phyloP scores from a whole-genome alignment of 2,797 vertebrate species.

The Macroramphosus scolopax region DNA sequence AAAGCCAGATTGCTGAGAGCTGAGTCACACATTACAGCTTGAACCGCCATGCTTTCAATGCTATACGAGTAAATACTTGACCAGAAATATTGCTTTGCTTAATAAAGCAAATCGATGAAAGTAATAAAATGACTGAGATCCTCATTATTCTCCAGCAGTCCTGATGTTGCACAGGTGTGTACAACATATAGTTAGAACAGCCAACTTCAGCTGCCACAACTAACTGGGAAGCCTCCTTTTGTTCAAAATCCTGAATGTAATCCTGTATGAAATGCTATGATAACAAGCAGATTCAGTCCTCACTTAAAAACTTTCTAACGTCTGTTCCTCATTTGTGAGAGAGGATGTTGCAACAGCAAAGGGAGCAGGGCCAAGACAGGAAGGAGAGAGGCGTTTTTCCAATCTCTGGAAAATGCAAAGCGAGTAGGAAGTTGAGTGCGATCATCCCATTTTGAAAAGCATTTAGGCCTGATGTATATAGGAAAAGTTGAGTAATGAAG shows the following conservation, averaged over 20 bases:
- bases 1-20: slow-evolving; percentile 3
- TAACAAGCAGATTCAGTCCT: slow-evolving; percentile 34
- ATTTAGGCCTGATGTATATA: slow-evolving; percentile 3
- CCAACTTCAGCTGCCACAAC: slow-evolving; percentile 6
- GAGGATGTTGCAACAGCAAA: slow-evolving; percentile 66
- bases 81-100: neutral
- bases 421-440: slow-evolving; percentile 29
- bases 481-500: neutral
- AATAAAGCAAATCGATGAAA: neutral
- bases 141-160: too few species aligned
- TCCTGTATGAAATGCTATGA: slow-evolving; percentile 33
- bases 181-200: neutral
- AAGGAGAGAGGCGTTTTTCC: slow-evolving; percentile 43
- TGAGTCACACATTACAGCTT: neutral
- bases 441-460: slow-evolving; percentile 32
- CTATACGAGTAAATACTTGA: neutral
- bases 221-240: slow-evolving; percentile 21
- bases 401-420: slow-evolving; percentile 48
- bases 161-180: neutral
- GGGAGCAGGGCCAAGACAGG: slow-evolving; percentile 26
- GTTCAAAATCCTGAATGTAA: slow-evolving; percentile 8
- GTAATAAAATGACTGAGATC: neutral
- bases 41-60: neutral
- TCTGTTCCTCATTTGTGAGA: slow-evolving; percentile 74
- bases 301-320: slow-evolving; percentile 68